Percentiles rank a stretch among this genome's conserved stretches.
These are phyloP conservation scores for Arvicanthis niloticus DNA, from an alignment of 2,113 vertebrate genomes.

Conservation along the genomic window DNA sequence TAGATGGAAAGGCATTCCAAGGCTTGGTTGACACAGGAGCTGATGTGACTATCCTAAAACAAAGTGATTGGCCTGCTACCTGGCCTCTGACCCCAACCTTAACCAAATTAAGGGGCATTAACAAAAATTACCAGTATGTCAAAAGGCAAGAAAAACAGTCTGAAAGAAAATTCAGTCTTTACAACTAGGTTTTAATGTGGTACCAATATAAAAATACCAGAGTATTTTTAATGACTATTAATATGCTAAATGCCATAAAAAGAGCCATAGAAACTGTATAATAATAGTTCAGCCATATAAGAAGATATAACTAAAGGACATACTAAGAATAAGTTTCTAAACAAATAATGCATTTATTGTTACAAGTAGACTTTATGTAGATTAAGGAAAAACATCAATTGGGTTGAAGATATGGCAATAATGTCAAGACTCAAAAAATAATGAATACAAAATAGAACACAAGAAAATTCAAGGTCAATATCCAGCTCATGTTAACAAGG, in stretches of 20 bases:
- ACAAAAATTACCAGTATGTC: conserved; percentile 39
- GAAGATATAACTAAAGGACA: neutral
- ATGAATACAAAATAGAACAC: neutral
- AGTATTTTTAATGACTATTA: neutral
- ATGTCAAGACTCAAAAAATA: neutral
- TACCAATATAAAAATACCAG: neutral
- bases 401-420: neutral
- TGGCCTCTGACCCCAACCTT: too few relatives aligned
- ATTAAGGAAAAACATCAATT: neutral
- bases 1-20: too few relatives aligned
- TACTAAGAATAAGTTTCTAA: neutral
- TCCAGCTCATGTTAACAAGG: neutral
- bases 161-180: conserved; percentile 9
- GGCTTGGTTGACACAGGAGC: too few relatives aligned
- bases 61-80: too few relatives aligned
- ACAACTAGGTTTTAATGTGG: neutral
- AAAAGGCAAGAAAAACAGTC: conserved; percentile 18
- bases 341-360: neutral
- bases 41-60: too few relatives aligned
- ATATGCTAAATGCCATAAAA: neutral
- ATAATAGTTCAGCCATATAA: neutral
- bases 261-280: neutral
- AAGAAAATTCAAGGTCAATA: neutral
- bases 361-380: neutral
- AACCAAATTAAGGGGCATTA: too few relatives aligned